These are phyloP conservation scores for Zaprionus africanus DNA, from an alignment of 1,140 invertebrate genomes.

Conservation along the genomic window DNA sequence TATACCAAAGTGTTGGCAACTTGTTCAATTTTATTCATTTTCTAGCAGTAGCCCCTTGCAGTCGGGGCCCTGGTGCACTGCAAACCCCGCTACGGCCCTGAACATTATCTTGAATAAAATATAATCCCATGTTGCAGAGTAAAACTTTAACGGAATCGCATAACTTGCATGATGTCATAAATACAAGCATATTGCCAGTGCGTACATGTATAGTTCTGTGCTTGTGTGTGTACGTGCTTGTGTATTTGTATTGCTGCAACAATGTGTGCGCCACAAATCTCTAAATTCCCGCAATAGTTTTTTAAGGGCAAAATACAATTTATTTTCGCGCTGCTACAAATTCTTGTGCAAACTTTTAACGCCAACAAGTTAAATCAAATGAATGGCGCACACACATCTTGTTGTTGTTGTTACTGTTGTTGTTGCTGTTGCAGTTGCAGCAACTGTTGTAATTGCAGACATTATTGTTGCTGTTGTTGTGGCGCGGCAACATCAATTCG, in stretches of 20 bases:
- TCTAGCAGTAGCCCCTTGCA: too few species aligned
- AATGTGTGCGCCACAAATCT: constrained; percentile 69
- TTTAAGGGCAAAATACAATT: constrained; percentile 71
- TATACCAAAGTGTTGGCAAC: too few species aligned
- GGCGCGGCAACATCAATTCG: constrained; percentile 62
- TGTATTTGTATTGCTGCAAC: constrained; percentile 20
- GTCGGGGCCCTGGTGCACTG: too few species aligned
- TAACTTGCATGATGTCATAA: constrained; percentile 49
- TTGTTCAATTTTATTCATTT: too few species aligned
- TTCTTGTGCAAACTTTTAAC: constrained; percentile 62
- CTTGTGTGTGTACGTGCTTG: constrained; percentile 14
- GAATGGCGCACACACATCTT: constrained; percentile 47
- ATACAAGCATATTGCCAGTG: constrained; percentile 46
- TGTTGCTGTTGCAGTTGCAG: constrained; percentile 21
- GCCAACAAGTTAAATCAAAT: constrained; percentile 81
- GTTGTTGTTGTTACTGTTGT: constrained; percentile 19
- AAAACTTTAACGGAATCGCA: constrained; percentile 21
- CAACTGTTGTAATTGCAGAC: constrained; percentile 55
- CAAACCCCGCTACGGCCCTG: too few species aligned
- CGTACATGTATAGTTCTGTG: constrained; percentile 14
- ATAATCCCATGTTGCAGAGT: neutral
- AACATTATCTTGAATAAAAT: too few species aligned
- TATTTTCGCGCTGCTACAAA: constrained; percentile 69
- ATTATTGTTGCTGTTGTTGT: constrained; percentile 43
- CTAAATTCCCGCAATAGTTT: constrained; percentile 80